Evolutionary conservation across 2,888 invertebrate species (phyloP).

Genomic region (Idaea biselata): DNA sequence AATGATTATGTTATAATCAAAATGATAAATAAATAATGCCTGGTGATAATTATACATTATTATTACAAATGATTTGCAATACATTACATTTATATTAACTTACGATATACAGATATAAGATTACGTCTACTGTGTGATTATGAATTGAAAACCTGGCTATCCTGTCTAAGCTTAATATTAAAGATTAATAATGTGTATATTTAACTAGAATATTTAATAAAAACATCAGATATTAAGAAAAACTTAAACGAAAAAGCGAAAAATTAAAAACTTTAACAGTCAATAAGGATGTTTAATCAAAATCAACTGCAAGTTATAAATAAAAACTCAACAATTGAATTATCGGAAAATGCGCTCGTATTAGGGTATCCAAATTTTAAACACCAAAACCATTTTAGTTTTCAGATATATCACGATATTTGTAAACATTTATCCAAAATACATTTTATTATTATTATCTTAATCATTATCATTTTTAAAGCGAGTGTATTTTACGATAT

Average conservation of each 20-base stretch:
- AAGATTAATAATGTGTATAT: constrained; percentile 72
- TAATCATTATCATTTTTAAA: neutral
- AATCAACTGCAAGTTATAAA: constrained; percentile 73
- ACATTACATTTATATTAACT: constrained; percentile 78
- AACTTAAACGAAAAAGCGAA: constrained; percentile 67
- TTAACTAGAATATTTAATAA: constrained; percentile 65
- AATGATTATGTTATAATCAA: constrained; percentile 27
- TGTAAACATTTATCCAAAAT: constrained; percentile 15
- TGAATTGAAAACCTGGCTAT: constrained; percentile 81
- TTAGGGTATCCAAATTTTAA: neutral
- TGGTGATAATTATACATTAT: constrained; percentile 18
- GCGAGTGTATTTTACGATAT: constrained; percentile 31
- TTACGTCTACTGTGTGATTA: constrained; percentile 64
- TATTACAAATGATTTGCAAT: constrained; percentile 49
- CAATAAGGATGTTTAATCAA: constrained; percentile 75
- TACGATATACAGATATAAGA: constrained; percentile 59
- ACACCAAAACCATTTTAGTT: neutral
- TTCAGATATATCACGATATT: constrained; percentile 23
- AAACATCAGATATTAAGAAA: constrained; percentile 59
- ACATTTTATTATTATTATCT: constrained; percentile 9
- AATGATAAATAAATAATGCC: constrained; percentile 26
- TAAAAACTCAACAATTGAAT: constrained; percentile 71
- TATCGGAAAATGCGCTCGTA: constrained; percentile 2
- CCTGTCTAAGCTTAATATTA: constrained; percentile 75
- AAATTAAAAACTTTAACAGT: constrained; percentile 63